Conservation (phyloP, 92 coral and sea anemone species). For the Scolanthus callimorphus region DNA sequence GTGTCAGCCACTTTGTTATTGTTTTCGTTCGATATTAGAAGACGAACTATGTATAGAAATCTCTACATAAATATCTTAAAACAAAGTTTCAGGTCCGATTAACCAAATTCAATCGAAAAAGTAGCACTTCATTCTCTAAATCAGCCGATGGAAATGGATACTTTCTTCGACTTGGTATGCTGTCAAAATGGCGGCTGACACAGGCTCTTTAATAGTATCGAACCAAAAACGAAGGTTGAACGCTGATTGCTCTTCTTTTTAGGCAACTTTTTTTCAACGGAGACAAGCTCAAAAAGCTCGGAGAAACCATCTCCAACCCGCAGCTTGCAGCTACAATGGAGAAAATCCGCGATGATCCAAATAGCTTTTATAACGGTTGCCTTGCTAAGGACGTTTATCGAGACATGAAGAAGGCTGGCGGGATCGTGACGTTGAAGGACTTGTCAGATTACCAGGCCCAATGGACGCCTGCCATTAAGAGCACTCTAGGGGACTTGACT, state of each 20-base stretch:
- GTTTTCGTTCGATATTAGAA: too few relatives aligned
- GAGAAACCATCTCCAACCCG: slow-evolving; percentile 55
- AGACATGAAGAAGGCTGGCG: slow-evolving; percentile 59
- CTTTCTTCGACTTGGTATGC: too few relatives aligned
- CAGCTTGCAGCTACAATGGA: slow-evolving; percentile 65
- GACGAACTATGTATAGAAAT: too few relatives aligned
- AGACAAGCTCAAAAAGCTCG: slow-evolving; percentile 44
- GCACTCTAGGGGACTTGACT: slow-evolving; percentile 23
- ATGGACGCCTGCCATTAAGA: slow-evolving; percentile 34
- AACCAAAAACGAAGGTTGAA: too few relatives aligned
- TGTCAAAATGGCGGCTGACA: too few relatives aligned
- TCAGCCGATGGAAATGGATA: too few relatives aligned
- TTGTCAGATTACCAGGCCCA: slow-evolving; percentile 40
- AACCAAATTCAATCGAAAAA: too few relatives aligned
- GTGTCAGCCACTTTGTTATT: too few relatives aligned
- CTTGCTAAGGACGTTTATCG: slow-evolving; percentile 58
- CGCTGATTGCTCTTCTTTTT: not conserved
- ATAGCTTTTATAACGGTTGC: slow-evolving; percentile 59
- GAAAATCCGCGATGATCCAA: slow-evolving; percentile 54
- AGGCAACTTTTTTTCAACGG: slow-evolving; percentile 65
- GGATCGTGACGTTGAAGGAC: slow-evolving; percentile 68
- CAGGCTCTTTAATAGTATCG: too few relatives aligned
- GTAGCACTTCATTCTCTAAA: too few relatives aligned
- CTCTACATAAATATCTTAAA: too few relatives aligned
- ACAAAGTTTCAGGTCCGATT: too few relatives aligned